Evolutionary conservation across 2,797 vertebrate genomes (phyloP).

Genomic region (Amazonetta brasiliensis): DNA sequence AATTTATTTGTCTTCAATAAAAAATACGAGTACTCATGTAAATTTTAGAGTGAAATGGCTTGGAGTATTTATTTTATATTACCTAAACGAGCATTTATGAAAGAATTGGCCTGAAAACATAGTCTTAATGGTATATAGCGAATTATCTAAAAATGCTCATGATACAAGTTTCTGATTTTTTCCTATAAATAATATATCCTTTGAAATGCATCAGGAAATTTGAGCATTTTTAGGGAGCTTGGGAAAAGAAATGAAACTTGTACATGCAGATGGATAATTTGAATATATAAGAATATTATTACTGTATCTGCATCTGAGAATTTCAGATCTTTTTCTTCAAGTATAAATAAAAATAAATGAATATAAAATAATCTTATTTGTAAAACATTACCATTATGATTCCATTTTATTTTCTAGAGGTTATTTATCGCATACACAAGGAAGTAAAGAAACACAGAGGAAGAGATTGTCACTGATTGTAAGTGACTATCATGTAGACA

Average conservation of each 20-base stretch:
- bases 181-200: not conserved
- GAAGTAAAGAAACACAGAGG: not conserved
- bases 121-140: not conserved
- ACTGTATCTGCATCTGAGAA: not conserved
- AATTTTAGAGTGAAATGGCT: no score
- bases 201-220: not conserved
- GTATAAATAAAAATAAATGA: not conserved
- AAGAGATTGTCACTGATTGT: not conserved
- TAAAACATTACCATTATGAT: no score
- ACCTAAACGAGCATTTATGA: not conserved
- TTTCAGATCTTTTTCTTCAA: not conserved
- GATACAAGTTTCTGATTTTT: not conserved
- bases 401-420: not conserved
- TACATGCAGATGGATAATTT: not conserved
- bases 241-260: not conserved
- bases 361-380: not conserved
- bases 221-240: not conserved
- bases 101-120: not conserved
- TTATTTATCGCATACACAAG: not conserved
- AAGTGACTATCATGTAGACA: not conserved
- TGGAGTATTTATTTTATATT: not conserved
- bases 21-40: no score
- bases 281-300: not conserved
- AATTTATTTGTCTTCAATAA: no score
- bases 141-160: not conserved